These are phyloP conservation scores for Hyppa rectilinea DNA, from an alignment of 2,888 invertebrate species.

Conservation along the genomic window DNA sequence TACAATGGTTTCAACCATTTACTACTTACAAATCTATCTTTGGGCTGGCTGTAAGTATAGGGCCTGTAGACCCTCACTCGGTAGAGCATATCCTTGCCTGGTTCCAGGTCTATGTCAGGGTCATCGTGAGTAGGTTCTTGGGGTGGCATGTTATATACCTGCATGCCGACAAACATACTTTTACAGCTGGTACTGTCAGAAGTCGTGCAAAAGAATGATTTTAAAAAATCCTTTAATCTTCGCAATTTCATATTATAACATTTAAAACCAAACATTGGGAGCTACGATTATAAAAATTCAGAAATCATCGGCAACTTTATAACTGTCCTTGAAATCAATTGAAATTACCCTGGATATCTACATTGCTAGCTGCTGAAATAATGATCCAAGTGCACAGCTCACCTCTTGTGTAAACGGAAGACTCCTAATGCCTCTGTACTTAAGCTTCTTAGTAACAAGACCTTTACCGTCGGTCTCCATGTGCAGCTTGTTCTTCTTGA, in stretches of 20 bases:
- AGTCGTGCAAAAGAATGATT: not conserved
- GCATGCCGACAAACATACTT: constrained; percentile 12
- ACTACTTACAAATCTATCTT: constrained; percentile 72
- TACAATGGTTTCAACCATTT: not conserved
- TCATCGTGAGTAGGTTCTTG: not conserved
- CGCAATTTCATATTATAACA: not conserved
- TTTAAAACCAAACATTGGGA: not conserved
- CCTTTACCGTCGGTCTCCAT: constrained; percentile 69
- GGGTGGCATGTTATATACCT: constrained; percentile 19
- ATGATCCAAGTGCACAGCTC: constrained; percentile 1
- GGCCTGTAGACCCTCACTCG: constrained; percentile 81
- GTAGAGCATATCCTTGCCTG: constrained; percentile 82
- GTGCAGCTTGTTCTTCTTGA: constrained; percentile 74
- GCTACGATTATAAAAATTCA: not conserved
- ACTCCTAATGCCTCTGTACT: constrained; percentile 78
- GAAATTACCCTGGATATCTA: not conserved
- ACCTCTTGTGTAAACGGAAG: constrained; percentile 69
- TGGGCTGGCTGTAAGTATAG: constrained; percentile 67
- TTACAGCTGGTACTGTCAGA: not conserved
- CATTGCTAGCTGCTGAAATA: not conserved
- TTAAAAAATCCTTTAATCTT: not conserved
- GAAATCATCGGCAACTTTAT: not conserved
- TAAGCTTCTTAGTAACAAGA: constrained; percentile 73
- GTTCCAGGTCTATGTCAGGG: constrained; percentile 70
- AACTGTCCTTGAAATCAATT: not conserved